These are phyloP conservation scores for Agrypnia vestita DNA, from an alignment of 1,140 invertebrate species.

Conservation along the genomic window DNA sequence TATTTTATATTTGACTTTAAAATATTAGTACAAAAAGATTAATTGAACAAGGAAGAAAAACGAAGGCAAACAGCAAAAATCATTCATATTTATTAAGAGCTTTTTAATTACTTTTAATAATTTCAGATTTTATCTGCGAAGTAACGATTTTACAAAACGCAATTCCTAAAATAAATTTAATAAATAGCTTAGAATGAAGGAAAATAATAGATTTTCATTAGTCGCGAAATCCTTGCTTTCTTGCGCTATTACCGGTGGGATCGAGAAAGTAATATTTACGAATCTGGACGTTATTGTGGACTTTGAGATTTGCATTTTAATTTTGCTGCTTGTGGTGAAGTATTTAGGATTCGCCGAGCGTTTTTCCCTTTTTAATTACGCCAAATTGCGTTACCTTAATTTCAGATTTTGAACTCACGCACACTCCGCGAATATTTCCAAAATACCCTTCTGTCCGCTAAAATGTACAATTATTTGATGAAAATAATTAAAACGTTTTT, in stretches of 20 bases:
- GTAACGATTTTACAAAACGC: no score
- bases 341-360: constrained; percentile 27
- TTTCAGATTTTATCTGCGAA: no score
- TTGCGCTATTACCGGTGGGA: background rate
- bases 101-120: no score
- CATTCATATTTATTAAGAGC: no score
- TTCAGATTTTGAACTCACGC: constrained; percentile 10
- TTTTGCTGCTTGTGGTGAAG: constrained; percentile 29
- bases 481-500: background rate
- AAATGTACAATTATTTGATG: background rate
- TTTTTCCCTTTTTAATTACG: constrained; percentile 40
- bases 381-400: constrained; percentile 33
- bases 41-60: no score
- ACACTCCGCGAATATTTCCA: background rate
- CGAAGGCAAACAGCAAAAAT: no score
- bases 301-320: constrained; percentile 32
- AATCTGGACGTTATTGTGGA: constrained; percentile 23
- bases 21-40: no score
- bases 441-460: background rate
- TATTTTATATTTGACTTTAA: no score
- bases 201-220: no score
- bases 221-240: background rate
- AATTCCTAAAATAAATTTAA: no score
- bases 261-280: constrained; percentile 9
- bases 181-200: no score